phyloP scores from a whole-genome alignment of 2,888 invertebrate species.

The Ypsolopha sequella region DNA sequence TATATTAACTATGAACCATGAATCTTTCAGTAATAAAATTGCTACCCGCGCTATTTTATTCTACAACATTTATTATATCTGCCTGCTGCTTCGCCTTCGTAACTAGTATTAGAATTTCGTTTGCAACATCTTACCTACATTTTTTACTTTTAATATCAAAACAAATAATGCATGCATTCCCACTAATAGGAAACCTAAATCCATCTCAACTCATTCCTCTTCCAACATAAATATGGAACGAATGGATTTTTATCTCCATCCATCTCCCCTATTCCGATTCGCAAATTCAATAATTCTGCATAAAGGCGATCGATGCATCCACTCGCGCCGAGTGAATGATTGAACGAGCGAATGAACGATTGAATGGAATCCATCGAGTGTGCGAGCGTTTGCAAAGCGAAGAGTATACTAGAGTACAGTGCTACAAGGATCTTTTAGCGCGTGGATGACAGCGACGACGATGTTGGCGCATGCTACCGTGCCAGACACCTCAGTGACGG shows the following conservation, averaged over 20 bases:
- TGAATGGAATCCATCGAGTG: slow-evolving; percentile 33
- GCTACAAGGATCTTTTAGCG: too few relatives aligned
- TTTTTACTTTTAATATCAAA: neutral
- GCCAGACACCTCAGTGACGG: too few relatives aligned
- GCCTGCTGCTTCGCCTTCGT: neutral
- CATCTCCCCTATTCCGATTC: slow-evolving; percentile 26
- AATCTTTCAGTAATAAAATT: too few relatives aligned
- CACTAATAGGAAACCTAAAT: neutral
- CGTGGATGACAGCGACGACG: too few relatives aligned
- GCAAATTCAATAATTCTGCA: slow-evolving; percentile 54
- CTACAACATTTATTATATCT: too few relatives aligned
- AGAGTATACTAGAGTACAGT: neutral
- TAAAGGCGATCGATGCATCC: slow-evolving; percentile 45
- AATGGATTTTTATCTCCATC: slow-evolving; percentile 3
- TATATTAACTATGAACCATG: too few relatives aligned
- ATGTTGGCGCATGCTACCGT: too few relatives aligned
- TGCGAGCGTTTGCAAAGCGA: slow-evolving; percentile 8
- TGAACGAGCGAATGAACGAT: slow-evolving; percentile 23
- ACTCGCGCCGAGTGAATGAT: slow-evolving; percentile 27
- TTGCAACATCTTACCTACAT: neutral
- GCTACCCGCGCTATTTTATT: too few relatives aligned
- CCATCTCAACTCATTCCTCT: neutral
- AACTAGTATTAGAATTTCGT: neutral
- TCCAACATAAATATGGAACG: neutral
- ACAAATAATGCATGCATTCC: neutral